Evolutionary conservation across 2,113 vertebrate genomes (phyloP).

Genomic region (Phylloscopus trochilus): DNA sequence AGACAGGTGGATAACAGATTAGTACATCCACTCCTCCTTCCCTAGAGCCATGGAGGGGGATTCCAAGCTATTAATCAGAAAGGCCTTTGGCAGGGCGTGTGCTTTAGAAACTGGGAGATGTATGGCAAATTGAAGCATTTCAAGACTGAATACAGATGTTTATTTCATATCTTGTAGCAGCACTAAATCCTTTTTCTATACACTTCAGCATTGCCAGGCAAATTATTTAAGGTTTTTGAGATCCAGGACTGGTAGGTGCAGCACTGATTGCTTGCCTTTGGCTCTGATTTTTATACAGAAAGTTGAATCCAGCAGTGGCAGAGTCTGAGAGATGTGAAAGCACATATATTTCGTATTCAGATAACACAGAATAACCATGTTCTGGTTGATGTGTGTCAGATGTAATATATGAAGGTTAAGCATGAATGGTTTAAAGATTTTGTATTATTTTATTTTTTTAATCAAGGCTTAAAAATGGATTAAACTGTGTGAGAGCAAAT

Average conservation of each 20-base stretch:
- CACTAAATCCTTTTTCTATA: constrained; percentile 13
- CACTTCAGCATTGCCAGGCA: neutral
- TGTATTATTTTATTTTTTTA: neutral
- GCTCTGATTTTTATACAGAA: neutral
- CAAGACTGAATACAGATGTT: constrained; percentile 19
- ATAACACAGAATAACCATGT: neutral
- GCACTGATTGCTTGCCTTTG: neutral
- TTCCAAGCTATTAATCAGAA: constrained; percentile 34
- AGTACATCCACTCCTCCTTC: neutral
- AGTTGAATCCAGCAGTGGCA: neutral
- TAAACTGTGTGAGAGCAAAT: neutral
- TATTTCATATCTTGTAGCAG: neutral
- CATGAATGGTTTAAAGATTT: neutral
- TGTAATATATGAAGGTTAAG: neutral
- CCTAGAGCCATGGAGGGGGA: neutral
- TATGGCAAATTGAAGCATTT: constrained; percentile 5
- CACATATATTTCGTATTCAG: neutral
- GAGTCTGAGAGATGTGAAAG: neutral
- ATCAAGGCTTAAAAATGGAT: neutral
- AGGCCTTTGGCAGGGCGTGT: neutral
- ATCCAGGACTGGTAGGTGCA: neutral
- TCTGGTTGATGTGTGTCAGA: neutral
- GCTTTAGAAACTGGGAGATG: neutral
- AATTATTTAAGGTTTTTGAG: constrained; percentile 18
- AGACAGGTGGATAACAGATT: constrained; percentile 47